Percentiles rank a stretch among this genome's conserved stretches.
These are phyloP conservation scores for Lophotis ruficrista DNA, from an alignment of 2,113 vertebrate species.

Conservation along the genomic window DNA sequence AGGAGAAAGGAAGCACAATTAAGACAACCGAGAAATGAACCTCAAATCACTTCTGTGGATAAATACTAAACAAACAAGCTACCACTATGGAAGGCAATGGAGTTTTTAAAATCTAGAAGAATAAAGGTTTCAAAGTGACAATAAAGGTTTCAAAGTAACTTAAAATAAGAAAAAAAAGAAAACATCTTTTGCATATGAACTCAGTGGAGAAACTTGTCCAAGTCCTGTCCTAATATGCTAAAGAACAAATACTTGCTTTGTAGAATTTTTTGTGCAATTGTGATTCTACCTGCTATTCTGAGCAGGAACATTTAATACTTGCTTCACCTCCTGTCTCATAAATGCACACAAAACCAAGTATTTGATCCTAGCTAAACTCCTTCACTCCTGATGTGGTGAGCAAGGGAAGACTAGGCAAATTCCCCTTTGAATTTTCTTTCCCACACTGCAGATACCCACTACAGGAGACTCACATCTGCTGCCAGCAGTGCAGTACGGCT, in stretches of 20 bases:
- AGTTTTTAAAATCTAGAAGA: neutral
- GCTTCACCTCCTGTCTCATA: neutral
- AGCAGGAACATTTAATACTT: neutral
- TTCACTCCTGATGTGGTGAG: neutral
- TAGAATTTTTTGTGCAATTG: neutral
- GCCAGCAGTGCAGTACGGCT: neutral
- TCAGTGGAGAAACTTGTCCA: neutral
- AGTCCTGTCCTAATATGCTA: neutral
- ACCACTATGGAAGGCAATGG: neutral
- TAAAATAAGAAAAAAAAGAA: neutral
- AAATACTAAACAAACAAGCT: neutral
- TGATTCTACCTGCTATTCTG: neutral
- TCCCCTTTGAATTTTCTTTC: neutral
- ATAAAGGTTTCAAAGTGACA: too few relatives aligned
- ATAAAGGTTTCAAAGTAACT: neutral
- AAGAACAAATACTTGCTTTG: neutral
- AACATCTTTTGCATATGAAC: neutral
- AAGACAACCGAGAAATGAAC: neutral
- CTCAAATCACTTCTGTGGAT: neutral
- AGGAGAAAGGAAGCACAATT: neutral
- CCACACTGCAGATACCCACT: neutral
- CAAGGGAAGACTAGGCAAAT: neutral
- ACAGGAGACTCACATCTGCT: neutral
- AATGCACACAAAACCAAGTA: neutral
- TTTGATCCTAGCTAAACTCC: neutral